A percentile compares a stretch with the other conserved stretches of the same genome.
These are phyloP conservation scores for Orthosia gracilis DNA, from an alignment of 2,888 invertebrate genomes.

Conservation along the genomic window DNA sequence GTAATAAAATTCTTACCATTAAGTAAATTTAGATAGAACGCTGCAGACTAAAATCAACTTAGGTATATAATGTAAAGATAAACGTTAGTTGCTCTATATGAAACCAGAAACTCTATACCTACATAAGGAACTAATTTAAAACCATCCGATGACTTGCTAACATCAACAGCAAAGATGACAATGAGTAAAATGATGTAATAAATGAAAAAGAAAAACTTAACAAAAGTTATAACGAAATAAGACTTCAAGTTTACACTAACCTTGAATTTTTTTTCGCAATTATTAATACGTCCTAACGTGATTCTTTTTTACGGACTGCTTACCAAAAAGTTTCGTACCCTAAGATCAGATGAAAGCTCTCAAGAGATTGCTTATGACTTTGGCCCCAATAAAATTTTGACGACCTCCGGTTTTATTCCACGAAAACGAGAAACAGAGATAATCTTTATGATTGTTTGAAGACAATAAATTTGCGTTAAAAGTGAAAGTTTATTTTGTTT, in stretches of 20 bases:
- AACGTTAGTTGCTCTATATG: neutral
- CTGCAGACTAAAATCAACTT: neutral
- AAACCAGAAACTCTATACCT: neutral
- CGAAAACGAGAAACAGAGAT: constrained; percentile 21
- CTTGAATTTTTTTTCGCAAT: constrained; percentile 10
- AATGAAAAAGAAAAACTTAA: constrained; percentile 5
- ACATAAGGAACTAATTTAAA: no score
- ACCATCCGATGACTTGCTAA: no score
- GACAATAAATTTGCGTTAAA: constrained; percentile 20
- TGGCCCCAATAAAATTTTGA: constrained; percentile 33
- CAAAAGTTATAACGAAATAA: neutral
- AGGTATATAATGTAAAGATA: neutral
- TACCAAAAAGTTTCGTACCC: constrained; percentile 47
- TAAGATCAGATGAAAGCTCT: constrained; percentile 44
- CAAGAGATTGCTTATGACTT: constrained; percentile 46
- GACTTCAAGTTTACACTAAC: neutral
- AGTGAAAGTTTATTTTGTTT: constrained; percentile 17
- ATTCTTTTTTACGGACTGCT: constrained; percentile 39
- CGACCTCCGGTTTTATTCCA: constrained; percentile 12
- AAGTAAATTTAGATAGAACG: neutral
- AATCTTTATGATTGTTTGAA: constrained; percentile 21
- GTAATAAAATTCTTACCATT: no score
- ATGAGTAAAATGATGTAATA: no score
- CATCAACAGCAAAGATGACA: neutral
- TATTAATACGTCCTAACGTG: constrained; percentile 26